Conservation (phyloP, 2,113 vertebrate genomes). For the Gambusia holbrooki region DNA sequence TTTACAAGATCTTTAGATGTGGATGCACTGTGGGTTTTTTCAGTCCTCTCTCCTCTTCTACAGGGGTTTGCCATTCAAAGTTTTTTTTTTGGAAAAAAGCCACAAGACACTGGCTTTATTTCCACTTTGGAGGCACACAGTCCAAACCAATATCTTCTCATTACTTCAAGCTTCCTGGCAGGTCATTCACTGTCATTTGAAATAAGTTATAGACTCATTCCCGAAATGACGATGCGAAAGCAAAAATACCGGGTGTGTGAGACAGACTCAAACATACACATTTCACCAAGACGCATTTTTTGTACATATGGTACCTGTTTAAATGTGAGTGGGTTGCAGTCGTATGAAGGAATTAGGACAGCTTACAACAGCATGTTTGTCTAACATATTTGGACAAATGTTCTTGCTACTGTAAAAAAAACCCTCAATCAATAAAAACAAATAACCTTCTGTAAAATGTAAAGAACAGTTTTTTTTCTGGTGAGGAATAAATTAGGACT, state of each 20-base stretch:
- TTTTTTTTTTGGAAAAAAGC: constrained; percentile 14
- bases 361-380: background rate
- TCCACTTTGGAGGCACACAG: constrained; percentile 15
- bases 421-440: no score
- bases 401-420: background rate
- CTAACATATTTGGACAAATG: background rate
- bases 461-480: background rate
- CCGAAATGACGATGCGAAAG: background rate
- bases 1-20: constrained; percentile 57
- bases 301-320: background rate
- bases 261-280: background rate
- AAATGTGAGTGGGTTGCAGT: no score
- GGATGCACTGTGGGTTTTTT: constrained; percentile 36
- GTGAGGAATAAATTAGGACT: background rate
- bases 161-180: constrained; percentile 22
- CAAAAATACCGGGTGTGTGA: background rate
- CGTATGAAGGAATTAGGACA: background rate
- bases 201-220: constrained; percentile 14
- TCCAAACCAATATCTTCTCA: constrained; percentile 1
- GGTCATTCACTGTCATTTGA: background rate
- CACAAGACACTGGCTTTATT: constrained; percentile 32
- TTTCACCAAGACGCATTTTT: background rate
- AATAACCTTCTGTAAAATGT: no score
- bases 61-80: constrained; percentile 51
- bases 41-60: constrained; percentile 29